phyloP scores from a whole-genome alignment of 1,140 invertebrate species.

The Heliconius hermathena region DNA sequence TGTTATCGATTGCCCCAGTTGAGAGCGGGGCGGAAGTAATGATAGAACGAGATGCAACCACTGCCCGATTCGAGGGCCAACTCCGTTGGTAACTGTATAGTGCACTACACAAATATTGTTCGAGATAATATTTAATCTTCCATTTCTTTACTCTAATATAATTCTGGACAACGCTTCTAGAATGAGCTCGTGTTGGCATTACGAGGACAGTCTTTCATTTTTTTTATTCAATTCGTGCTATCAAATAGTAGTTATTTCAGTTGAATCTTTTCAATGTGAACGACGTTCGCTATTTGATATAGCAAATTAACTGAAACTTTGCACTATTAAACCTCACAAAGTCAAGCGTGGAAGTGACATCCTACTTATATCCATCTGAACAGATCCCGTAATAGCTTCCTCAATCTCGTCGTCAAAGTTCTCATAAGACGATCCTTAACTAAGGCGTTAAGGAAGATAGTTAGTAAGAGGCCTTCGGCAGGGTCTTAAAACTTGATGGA shows the following conservation, averaged over 20 bases:
- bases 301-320: slow-evolving; percentile 63
- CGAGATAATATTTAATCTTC: slow-evolving; percentile 75
- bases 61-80: slow-evolving; percentile 71
- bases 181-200: slow-evolving; percentile 38
- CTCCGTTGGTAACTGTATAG: slow-evolving; percentile 68
- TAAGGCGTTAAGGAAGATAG: slow-evolving; percentile 81
- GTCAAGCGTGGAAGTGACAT: slow-evolving; percentile 79
- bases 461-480: slow-evolving; percentile 78
- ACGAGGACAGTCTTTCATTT: slow-evolving; percentile 29
- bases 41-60: slow-evolving; percentile 80
- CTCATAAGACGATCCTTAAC: slow-evolving; percentile 80
- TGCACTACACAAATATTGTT: slow-evolving; percentile 78
- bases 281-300: not conserved
- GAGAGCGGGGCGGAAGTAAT: slow-evolving; percentile 78
- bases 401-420: slow-evolving; percentile 79
- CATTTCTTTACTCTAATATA: slow-evolving; percentile 61
- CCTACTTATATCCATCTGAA: slow-evolving; percentile 79
- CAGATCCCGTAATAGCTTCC: slow-evolving; percentile 79
- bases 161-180: slow-evolving; percentile 49
- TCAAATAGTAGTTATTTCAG: not conserved
- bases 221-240: slow-evolving; percentile 15
- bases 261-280: not conserved
- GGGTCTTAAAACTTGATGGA: slow-evolving; percentile 78
- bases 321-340: slow-evolving; percentile 75
- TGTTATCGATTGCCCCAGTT: slow-evolving; percentile 80